Evolutionary conservation across 2,113 vertebrate genomes (phyloP).

Genomic region (Ailurus styani): DNA sequence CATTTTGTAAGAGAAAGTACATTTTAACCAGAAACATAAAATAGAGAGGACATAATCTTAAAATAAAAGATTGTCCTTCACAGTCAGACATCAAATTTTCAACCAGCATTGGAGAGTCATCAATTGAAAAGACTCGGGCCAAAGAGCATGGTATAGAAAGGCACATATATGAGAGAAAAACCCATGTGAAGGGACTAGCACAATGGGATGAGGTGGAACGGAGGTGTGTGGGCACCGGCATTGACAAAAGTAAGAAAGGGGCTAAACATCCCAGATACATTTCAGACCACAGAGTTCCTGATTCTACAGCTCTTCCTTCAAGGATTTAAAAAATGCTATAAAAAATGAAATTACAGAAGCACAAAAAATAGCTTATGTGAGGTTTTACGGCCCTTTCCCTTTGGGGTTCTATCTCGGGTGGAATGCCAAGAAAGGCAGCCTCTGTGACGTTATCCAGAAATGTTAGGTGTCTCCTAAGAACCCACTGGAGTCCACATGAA

Average conservation of each 20-base stretch:
- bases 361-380: neutral
- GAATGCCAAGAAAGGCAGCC: neutral
- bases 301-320: neutral
- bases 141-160: neutral
- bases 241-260: neutral
- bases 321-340: constrained; percentile 39
- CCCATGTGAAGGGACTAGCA: neutral
- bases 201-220: neutral
- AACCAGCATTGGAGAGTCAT: neutral
- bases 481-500: neutral
- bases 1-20: neutral
- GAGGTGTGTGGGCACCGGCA: accelerated
- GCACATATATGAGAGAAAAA: neutral
- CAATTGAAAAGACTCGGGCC: neutral
- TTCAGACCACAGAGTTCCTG: neutral
- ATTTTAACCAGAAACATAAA: neutral
- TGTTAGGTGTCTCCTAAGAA: neutral
- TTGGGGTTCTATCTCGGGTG: neutral
- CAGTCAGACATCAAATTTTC: neutral
- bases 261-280: neutral
- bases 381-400: constrained; percentile 37
- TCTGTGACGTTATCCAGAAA: constrained; percentile 18
- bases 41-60: neutral
- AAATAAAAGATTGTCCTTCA: neutral
- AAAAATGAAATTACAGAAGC: constrained; percentile 27